Conservation (phyloP, 2,113 vertebrate species). For the Carassius auratus region DNA sequence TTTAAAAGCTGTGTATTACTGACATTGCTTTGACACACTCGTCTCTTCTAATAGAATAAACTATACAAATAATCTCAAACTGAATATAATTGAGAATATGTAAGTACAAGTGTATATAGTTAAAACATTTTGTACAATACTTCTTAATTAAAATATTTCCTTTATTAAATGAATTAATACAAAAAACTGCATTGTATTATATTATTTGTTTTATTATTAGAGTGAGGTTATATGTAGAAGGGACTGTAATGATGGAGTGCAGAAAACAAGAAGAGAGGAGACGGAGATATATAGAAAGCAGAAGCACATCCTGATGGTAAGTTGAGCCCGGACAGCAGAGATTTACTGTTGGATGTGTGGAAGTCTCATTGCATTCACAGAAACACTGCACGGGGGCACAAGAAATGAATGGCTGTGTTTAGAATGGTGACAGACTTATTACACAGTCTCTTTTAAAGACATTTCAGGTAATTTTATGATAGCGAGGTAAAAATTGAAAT, state of each 20-base stretch:
- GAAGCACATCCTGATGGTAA: conserved; percentile 43
- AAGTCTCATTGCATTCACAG: conserved; percentile 40
- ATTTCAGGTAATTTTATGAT: too few relatives aligned
- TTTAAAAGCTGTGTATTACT: not conserved
- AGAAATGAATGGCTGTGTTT: not conserved
- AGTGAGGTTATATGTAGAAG: not conserved
- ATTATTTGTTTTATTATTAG: too few relatives aligned
- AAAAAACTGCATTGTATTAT: too few relatives aligned
- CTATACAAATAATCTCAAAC: too few relatives aligned
- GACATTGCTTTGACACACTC: not conserved
- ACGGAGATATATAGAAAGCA: conserved; percentile 21
- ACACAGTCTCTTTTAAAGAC: not conserved
- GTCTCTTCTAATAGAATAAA: too few relatives aligned
- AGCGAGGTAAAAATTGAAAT: not conserved
- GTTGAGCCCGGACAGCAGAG: conserved; percentile 36
- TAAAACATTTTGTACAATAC: too few relatives aligned
- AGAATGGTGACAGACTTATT: not conserved
- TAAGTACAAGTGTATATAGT: too few relatives aligned
- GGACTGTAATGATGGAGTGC: conserved; percentile 3
- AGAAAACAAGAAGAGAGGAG: conserved; percentile 20
- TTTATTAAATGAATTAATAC: too few relatives aligned
- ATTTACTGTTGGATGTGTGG: conserved; percentile 39
- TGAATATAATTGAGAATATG: too few relatives aligned
- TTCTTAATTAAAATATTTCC: too few relatives aligned
- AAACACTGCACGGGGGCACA: conserved; percentile 29